Evolutionary conservation across 2,113 vertebrate genomes (phyloP), one percentile per base, ranked within the genome.

Genomic region (Rattus norvegicus): DNA sequence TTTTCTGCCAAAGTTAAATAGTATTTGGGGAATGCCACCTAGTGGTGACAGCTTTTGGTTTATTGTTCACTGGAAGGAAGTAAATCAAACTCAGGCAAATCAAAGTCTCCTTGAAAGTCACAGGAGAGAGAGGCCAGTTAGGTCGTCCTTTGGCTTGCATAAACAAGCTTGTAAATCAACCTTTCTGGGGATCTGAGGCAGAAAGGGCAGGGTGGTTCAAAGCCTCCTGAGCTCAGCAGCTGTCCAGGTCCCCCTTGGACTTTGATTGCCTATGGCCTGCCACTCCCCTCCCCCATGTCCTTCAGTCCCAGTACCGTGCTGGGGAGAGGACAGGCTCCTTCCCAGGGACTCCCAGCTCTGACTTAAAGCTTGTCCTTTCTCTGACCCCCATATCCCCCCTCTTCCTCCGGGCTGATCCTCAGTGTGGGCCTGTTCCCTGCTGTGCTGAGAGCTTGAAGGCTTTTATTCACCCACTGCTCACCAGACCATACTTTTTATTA

Each of bases 11-110:
- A 76, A 94, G 88, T 92, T 91, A 94, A 98, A 98, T 84, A n/a
- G 97, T 98, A 98, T 98, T 98, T 93, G 97, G 97, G 98, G 97
- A 83, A 92, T 98, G 98, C 98, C 98, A 99, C 97, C 98, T 99
- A 98, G 98, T 96, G 98, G 98, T 5, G 75, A 94, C 24, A 92
- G 75, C n/a, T 88, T 61, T 61, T 73, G 84, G 36, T 11, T 43
- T 85, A 75, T 75, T 95, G 75, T 26, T 76, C 1, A 43, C 14
- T 88, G 65, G 89, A 0, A 14, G 91, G 24, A 73, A 61, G 65
- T 0, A 88, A 54, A 65, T 89, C 91, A 93, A 88, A 87, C 63
- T 67, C 6, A 43, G 85, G 28, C 91, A 93, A 94, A 95, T 95
- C 67, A 69, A 96, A 89, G 49, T 93, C 75, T 88, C 17, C 85